Percentiles rank a stretch among this genome's conserved stretches.
Conservation (phyloP, 2,888 invertebrate genomes). For the Pristionchus arcanus region DNA sequence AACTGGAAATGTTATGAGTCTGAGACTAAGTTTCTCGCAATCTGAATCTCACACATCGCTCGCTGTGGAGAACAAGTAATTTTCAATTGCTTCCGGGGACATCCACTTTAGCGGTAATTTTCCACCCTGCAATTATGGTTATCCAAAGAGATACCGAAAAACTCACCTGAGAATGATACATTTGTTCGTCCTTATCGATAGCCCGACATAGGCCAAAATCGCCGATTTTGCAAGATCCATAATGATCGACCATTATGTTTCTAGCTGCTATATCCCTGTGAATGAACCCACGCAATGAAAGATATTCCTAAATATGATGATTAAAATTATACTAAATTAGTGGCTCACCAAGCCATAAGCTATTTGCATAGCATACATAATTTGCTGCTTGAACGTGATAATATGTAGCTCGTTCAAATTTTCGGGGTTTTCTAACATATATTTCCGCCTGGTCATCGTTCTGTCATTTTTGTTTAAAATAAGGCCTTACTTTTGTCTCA, state of each 20-base stretch:
- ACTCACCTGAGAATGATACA: neutral
- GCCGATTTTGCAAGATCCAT: slow-evolving; percentile 18
- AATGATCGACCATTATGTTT: slow-evolving; percentile 18
- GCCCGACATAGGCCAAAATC: slow-evolving; percentile 2
- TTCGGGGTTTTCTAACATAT: neutral
- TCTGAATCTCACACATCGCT: neutral
- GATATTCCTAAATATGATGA: neutral
- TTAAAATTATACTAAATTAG: neutral
- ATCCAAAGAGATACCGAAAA: neutral
- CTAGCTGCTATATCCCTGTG: slow-evolving; percentile 29
- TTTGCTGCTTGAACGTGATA: neutral
- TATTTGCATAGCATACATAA: slow-evolving; percentile 20
- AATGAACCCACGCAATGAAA: neutral
- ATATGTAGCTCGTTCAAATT: neutral
- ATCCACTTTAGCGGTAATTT: neutral
- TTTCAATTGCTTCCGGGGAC: neutral
- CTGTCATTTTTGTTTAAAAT: too few species aligned
- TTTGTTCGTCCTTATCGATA: neutral
- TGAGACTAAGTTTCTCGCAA: neutral
- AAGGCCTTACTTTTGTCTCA: neutral
- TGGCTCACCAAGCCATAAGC: neutral
- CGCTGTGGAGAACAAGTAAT: neutral
- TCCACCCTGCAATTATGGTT: neutral
- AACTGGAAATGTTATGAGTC: neutral
- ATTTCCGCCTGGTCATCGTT: neutral